Base-by-base conservation (phyloP, 2,888 invertebrate species). In the Gastrophysa polygoni region DNA sequence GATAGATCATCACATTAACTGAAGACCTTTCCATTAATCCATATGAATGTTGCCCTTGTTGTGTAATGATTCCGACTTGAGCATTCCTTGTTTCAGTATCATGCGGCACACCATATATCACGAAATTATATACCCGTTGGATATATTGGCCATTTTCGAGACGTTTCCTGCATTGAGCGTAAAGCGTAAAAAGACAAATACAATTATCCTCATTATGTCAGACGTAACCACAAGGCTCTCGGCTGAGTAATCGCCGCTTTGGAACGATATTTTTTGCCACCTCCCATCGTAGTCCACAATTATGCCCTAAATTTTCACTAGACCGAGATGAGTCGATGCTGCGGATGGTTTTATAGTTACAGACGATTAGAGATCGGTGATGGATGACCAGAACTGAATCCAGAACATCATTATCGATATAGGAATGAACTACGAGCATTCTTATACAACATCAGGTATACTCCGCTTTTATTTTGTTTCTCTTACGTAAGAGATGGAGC, bases 161-260 rank as follows among this genome's bases (percentile, higher is more conserved):
- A 54, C 52, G 48, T 59, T 58, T 62, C 62, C 62, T 61, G 51
- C 24, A 61, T 57, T 50, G 46, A 56, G 43, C 50, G 49, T 50
- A 43, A 57, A 50, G 52, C 51, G 56, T 56, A 61, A 61, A 57
- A 57, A 32, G 59, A 43, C 64, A 64, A 64, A 61, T 51, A 61
- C 61, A 61, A 59, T 61, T 61, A 61, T 59, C 59, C 64, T 65
- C 64, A 61, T 65, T 65, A 61, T 65, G 64, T 61, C 64, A 59
- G 57, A 57, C 59, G 57, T 58, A 65, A 65, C 52, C 57, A 59
- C 61, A 47, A 47, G 48, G 38, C 54, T 43, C 38, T 55, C 44
- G 51, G 54, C 52, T 59, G 51, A 58, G 47, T 55, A 58, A 57
- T 59, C 49, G 46, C 52, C 48, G 48, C 61, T 57, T 44, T n/a